phyloP scores from a whole-genome alignment of 2,797 vertebrate genomes.

The Bovichtus diacanthus region DNA sequence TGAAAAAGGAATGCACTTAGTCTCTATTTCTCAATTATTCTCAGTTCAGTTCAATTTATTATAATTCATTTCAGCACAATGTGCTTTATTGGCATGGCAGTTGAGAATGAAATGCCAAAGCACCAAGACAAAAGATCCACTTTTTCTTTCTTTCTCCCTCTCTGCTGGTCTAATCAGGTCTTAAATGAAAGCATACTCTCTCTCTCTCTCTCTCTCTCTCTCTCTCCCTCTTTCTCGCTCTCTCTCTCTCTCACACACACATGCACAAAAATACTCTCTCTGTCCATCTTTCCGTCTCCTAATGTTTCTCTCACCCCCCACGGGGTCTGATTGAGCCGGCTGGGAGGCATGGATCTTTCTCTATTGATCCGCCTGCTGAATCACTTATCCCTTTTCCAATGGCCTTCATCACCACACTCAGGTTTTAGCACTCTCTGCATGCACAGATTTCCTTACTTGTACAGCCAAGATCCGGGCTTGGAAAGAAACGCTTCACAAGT shows the following conservation, averaged over 20 bases:
- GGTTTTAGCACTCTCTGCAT: conserved; percentile 76
- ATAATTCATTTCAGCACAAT: conserved; percentile 67
- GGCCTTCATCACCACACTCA: conserved; percentile 79
- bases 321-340: conserved; percentile 81
- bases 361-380: conserved; percentile 83
- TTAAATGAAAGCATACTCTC: conserved; percentile 60
- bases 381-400: conserved; percentile 86
- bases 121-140: conserved; percentile 74
- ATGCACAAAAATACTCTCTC: conserved; percentile 12
- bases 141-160: conserved; percentile 52
- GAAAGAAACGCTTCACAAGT: conserved; percentile 42
- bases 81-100: conserved; percentile 64
- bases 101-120: conserved; percentile 70
- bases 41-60: conserved; percentile 69
- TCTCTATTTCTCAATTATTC: conserved; percentile 56
- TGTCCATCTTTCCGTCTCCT: conserved; percentile 76
- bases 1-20: conserved; percentile 39
- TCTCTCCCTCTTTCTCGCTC: neutral
- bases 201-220: conserved; percentile 15
- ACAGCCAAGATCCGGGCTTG: conserved; percentile 51
- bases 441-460: conserved; percentile 62
- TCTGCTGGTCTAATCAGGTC: conserved; percentile 69
- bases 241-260: conserved; percentile 36
- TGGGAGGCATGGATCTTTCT: conserved; percentile 82
- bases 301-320: conserved; percentile 76